Evolutionary conservation across 2,797 vertebrate species (phyloP).

Genomic region (Apogon talboti): DNA sequence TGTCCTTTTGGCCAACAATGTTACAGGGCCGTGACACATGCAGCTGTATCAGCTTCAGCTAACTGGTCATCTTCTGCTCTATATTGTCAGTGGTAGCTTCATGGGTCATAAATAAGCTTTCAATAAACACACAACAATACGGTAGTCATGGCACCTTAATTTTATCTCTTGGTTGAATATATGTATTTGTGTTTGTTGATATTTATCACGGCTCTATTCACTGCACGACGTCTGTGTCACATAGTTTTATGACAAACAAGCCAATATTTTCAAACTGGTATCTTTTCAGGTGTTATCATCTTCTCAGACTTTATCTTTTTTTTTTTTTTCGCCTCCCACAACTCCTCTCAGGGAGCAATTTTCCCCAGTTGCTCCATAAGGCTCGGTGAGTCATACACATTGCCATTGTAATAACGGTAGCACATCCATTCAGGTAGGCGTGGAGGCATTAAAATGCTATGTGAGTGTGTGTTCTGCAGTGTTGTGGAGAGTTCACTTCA

Average conservation of each 20-base stretch:
- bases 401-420: slow-evolving; percentile 59
- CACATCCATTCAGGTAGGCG: slow-evolving; percentile 48
- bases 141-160: slow-evolving; percentile 46
- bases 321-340: slow-evolving; percentile 46
- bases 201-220: slow-evolving; percentile 46
- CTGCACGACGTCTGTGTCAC: slow-evolving; percentile 24
- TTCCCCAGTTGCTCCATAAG: slow-evolving; percentile 56
- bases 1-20: slow-evolving; percentile 31
- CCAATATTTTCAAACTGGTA: slow-evolving; percentile 73
- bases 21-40: slow-evolving; percentile 47
- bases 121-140: background rate
- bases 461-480: slow-evolving; percentile 56
- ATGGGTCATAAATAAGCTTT: slow-evolving; percentile 55
- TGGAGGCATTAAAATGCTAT: slow-evolving; percentile 70
- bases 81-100: slow-evolving; percentile 62
- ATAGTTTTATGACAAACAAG: slow-evolving; percentile 53
- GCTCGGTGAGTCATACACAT: slow-evolving; percentile 67
- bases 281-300: slow-evolving; percentile 63
- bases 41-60: slow-evolving; percentile 59
- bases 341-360: slow-evolving; percentile 69
- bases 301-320: slow-evolving; percentile 53
- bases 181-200: slow-evolving; percentile 27
- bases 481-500: slow-evolving; percentile 56
- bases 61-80: slow-evolving; percentile 68
- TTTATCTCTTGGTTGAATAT: slow-evolving; percentile 14